Base-by-base conservation (phyloP, 2,888 invertebrate genomes). In the Herminia tarsipennalis region DNA sequence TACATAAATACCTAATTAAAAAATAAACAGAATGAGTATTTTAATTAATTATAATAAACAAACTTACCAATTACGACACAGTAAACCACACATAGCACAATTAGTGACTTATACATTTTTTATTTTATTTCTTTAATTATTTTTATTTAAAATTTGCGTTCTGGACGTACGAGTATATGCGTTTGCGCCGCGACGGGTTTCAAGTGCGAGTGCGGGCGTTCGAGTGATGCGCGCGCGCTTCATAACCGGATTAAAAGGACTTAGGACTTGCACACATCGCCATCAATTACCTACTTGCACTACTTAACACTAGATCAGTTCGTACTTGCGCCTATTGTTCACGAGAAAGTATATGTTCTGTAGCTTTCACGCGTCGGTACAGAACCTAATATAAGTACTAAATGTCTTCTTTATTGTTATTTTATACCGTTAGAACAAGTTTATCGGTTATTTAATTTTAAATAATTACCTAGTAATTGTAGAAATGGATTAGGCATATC, bases 51-150 rank as follows among this genome's bases (percentile, higher is more conserved):
- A 36, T 3, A 25, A 16, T 34, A 47, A 50, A 34, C 24, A 41
- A 48, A 83, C 89, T 88, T 52, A 90, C 90, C 89, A 57, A 86
- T 78, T 21, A 88, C 74, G 53, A 85, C 83, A 76, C 78, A 81
- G 71, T 70, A 81, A 66, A 86, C 68, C 56, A 81, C 81, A 83
- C 88, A 83, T 58, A 88, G 66, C 42, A 88, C 37, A 66, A 86
- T 70, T 13, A 85, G 43, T 5, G 81, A 78, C 68, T 90, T 90
- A 60, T 78, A 83, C 90, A 90, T 90, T 62, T 90, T 62, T 72
- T 76, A 49, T 46, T 39, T 17, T n/a, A 33, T 45, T 38, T 34
- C 35, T 28, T 47, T 57, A 48, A 54, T 60, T 61, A 52, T 49
- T 34, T 59, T 37, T 30, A 30, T 43, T 56, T 49, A 50, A n/a